Conservation (phyloP, 2,888 invertebrate species). For the Rapana venosa region DNA sequence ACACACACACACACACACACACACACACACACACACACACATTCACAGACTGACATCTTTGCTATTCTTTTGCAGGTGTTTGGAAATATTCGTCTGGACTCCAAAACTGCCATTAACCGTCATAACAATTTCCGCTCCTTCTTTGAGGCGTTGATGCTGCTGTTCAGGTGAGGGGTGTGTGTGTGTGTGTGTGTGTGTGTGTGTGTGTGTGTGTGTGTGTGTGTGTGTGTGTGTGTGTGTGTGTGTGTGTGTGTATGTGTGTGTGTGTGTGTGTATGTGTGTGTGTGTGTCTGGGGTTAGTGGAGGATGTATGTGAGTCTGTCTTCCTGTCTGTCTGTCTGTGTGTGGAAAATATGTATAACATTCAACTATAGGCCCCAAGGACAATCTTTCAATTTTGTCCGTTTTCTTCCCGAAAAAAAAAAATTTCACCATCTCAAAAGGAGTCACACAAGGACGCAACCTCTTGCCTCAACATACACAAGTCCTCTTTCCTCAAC, state of each 20-base stretch:
- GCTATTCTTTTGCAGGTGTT: slow-evolving; percentile 88
- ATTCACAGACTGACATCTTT: not conserved
- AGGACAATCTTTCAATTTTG: no score
- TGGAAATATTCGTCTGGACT: slow-evolving; percentile 97
- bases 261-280: not conserved
- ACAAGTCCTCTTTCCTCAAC: no score
- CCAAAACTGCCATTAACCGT: slow-evolving; percentile 95
- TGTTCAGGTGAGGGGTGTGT: slow-evolving; percentile 88
- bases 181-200: not conserved
- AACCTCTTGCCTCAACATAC: no score
- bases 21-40: no score
- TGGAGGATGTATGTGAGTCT: not conserved
- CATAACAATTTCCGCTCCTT: slow-evolving; percentile 99
- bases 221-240: not conserved
- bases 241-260: not conserved
- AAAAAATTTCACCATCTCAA: no score
- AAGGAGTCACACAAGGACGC: no score
- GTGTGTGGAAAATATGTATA: no score
- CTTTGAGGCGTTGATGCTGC: slow-evolving; percentile 98
- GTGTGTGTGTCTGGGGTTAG: not conserved
- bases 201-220: not conserved
- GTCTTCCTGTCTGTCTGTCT: not conserved
- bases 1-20: no score
- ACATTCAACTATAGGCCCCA: no score
- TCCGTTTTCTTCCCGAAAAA: no score